These are phyloP conservation scores for Takifugu ocellatus DNA, from an alignment of 2,797 vertebrate genomes.

Conservation along the genomic window DNA sequence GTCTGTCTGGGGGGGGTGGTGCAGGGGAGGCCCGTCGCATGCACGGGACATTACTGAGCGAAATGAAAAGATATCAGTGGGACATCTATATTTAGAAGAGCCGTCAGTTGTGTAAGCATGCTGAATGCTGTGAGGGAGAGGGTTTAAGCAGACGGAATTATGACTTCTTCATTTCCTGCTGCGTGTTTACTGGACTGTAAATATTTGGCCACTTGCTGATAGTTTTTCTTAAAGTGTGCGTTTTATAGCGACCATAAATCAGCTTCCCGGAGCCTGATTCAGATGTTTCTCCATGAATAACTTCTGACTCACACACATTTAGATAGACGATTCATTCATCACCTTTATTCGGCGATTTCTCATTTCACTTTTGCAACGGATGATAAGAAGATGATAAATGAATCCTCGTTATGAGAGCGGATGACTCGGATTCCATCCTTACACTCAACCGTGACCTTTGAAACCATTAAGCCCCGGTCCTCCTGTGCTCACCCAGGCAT, in stretches of 20 bases:
- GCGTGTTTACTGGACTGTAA: slow-evolving; percentile 6
- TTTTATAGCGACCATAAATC: too few relatives aligned
- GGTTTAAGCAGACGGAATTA: neutral
- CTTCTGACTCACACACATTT: too few relatives aligned
- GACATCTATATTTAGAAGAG: slow-evolving; percentile 57
- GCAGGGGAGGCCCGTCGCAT: slow-evolving; percentile 18
- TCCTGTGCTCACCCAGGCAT: slow-evolving; percentile 67
- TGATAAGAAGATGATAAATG: neutral
- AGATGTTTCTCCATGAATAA: too few relatives aligned
- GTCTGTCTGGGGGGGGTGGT: slow-evolving; percentile 4
- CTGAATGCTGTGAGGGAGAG: slow-evolving; percentile 4
- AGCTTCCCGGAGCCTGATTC: too few relatives aligned
- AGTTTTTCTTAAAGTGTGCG: too few relatives aligned
- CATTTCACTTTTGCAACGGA: too few relatives aligned
- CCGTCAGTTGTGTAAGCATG: slow-evolving; percentile 14
- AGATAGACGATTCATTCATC: too few relatives aligned
- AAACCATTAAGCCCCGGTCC: slow-evolving; percentile 1
- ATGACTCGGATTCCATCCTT: neutral
- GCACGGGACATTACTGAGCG: slow-evolving; percentile 31
- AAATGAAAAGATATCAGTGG: slow-evolving; percentile 44
- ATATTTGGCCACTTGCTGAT: neutral
- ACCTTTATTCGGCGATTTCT: too few relatives aligned
- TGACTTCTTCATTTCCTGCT: neutral
- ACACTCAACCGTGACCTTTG: neutral
- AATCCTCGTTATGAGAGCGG: neutral